Evolutionary conservation across 2,797 vertebrate genomes (phyloP).

Genomic region (Potorous gilbertii): DNA sequence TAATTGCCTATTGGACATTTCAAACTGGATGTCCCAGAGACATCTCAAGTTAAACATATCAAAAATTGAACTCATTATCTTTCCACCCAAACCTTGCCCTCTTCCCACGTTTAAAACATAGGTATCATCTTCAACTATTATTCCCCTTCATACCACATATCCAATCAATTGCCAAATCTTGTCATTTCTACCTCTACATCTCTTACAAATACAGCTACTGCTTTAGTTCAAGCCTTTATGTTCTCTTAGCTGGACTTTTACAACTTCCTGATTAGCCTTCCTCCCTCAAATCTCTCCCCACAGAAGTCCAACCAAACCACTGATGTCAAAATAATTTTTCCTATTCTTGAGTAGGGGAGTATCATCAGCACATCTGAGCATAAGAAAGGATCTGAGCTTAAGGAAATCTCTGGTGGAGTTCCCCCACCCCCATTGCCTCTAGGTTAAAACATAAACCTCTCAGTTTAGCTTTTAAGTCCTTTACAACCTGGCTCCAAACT

Average conservation of each 20-base stretch:
- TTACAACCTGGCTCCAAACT: neutral
- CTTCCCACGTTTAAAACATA: neutral
- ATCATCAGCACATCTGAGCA: neutral
- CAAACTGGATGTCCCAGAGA: neutral
- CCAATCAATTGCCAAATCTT: neutral
- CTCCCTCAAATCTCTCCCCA: neutral
- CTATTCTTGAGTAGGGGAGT: neutral
- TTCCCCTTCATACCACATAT: neutral
- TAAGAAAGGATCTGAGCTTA: neutral
- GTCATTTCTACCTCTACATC: neutral
- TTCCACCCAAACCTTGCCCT: neutral
- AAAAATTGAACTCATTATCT: neutral
- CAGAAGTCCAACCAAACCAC: neutral
- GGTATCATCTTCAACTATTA: neutral
- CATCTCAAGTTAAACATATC: neutral
- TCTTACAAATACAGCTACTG: neutral
- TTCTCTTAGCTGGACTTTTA: neutral
- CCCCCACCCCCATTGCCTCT: neutral
- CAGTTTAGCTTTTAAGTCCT: neutral
- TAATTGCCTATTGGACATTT: neutral
- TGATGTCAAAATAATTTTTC: neutral
- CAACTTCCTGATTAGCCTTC: neutral
- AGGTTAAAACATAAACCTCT: neutral
- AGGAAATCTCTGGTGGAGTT: neutral
- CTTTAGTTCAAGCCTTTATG: neutral